Conservation (phyloP, 2,888 invertebrate species). For the Synergus japonicus region DNA sequence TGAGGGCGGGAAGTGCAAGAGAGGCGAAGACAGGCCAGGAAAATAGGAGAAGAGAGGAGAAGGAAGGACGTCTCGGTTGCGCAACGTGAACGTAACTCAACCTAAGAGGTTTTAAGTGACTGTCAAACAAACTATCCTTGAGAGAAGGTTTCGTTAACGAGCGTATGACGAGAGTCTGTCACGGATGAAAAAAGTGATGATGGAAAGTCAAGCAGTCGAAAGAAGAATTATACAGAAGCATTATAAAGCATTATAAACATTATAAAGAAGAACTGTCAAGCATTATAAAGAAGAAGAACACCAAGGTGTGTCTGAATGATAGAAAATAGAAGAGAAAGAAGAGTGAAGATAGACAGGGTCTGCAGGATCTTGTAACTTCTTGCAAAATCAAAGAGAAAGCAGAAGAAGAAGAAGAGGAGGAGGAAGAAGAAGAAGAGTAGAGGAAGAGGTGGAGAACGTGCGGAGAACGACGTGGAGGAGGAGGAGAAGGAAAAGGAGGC, state of each 20-base stretch:
- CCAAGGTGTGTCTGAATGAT: too few relatives aligned
- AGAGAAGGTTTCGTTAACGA: constrained; percentile 16
- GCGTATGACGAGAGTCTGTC: background rate
- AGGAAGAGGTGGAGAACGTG: constrained; percentile 36
- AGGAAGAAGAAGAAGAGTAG: constrained; percentile 47
- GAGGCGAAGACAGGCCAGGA: constrained; percentile 26
- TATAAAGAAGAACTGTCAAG: too few relatives aligned
- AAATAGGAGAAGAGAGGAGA: constrained; percentile 47
- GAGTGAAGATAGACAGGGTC: background rate
- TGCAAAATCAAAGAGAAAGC: constrained; percentile 52
- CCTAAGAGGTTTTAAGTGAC: constrained; percentile 25
- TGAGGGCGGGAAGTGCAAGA: constrained; percentile 55
- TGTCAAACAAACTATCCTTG: background rate
- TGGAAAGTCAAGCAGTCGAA: background rate
- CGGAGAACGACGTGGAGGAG: constrained; percentile 42
- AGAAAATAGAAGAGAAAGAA: background rate
- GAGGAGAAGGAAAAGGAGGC: constrained; percentile 9
- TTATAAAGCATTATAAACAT: too few relatives aligned
- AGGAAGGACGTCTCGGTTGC: constrained; percentile 51
- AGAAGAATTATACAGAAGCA: background rate
- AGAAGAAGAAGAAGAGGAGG: constrained; percentile 35
- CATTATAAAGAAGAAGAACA: too few relatives aligned
- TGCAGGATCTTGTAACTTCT: constrained; percentile 26
- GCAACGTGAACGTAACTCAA: constrained; percentile 48
- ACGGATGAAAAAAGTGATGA: constrained; percentile 40